phyloP scores from a whole-genome alignment of 2,113 vertebrate species.

The Gopherus flavomarginatus region DNA sequence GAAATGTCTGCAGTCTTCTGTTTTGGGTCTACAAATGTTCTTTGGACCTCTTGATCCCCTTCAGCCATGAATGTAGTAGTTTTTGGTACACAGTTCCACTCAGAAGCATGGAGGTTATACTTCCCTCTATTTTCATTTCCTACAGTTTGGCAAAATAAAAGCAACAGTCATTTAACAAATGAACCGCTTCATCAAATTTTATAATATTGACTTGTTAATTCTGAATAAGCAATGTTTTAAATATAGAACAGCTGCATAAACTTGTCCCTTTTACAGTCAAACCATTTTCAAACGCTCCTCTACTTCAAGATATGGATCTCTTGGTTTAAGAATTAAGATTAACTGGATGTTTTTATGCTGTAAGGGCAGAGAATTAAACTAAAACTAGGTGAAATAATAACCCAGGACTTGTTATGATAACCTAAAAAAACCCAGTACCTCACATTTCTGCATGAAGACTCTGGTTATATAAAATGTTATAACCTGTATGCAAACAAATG shows the following conservation, averaged over 20 bases:
- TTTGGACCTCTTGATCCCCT: slow-evolving; percentile 86
- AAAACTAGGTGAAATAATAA: background rate
- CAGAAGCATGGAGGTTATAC: slow-evolving; percentile 88
- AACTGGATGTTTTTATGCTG: background rate
- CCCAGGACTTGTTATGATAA: background rate
- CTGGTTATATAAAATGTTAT: background rate
- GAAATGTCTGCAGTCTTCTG: slow-evolving; percentile 85
- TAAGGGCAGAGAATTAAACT: background rate
- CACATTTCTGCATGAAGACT: background rate
- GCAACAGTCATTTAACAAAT: slow-evolving; percentile 24
- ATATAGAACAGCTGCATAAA: background rate
- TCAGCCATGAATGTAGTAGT: slow-evolving; percentile 86
- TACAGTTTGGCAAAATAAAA: slow-evolving; percentile 72
- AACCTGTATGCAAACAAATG: background rate
- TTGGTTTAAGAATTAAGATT: slow-evolving; percentile 30
- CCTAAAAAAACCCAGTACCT: background rate
- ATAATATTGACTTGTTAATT: slow-evolving; percentile 5
- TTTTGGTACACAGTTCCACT: slow-evolving; percentile 90
- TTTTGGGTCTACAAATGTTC: slow-evolving; percentile 85
- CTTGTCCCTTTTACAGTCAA: background rate
- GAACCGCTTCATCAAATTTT: background rate
- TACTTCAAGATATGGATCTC: background rate
- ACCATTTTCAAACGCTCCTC: slow-evolving; percentile 1
- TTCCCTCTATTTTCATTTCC: slow-evolving; percentile 87
- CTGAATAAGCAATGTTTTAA: background rate